Percentiles rank a stretch among this genome's conserved stretches.
These are phyloP conservation scores for Platerodrilus igneus DNA, from an alignment of 2,888 invertebrate species.

Conservation along the genomic window DNA sequence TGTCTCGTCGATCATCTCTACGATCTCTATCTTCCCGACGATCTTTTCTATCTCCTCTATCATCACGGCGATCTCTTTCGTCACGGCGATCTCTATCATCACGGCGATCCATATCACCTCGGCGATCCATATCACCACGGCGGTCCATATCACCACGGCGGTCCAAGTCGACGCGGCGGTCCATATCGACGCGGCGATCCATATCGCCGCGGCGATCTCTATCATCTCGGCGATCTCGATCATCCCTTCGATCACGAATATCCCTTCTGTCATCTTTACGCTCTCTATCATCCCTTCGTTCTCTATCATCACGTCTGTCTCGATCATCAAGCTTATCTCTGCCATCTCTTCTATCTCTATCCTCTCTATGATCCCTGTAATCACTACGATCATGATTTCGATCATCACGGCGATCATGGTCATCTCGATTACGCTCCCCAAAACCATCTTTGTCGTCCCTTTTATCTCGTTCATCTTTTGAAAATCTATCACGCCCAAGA, in stretches of 20 bases:
- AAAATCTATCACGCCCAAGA: conserved; percentile 20
- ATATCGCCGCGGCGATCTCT: conserved; percentile 20
- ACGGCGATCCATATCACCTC: conserved; percentile 20
- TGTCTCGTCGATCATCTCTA: conserved; percentile 16
- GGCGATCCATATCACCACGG: conserved; percentile 18
- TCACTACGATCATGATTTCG: conserved; percentile 16
- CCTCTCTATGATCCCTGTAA: conserved; percentile 6
- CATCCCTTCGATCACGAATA: conserved; percentile 18
- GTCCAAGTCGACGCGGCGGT: conserved; percentile 13
- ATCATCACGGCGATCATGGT: conserved; percentile 9
- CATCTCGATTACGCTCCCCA: conserved; percentile 12
- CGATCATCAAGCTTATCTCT: conserved; percentile 19
- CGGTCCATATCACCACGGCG: conserved; percentile 29
- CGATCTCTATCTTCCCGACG: too few species aligned
- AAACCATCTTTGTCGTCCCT: conserved; percentile 23
- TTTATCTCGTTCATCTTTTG: conserved; percentile 18
- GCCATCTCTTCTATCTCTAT: too few species aligned
- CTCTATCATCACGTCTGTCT: too few species aligned
- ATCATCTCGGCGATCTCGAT: conserved; percentile 16
- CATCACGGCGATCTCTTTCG: too few species aligned
- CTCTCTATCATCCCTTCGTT: conserved; percentile 10
- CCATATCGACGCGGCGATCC: conserved; percentile 15
- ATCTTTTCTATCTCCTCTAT: conserved; percentile 12
- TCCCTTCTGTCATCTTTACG: conserved; percentile 13
- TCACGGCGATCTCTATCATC: conserved; percentile 10